Evolutionary conservation across 1,140 invertebrate genomes (phyloP).

Genomic region (Onthophagus taurus): DNA sequence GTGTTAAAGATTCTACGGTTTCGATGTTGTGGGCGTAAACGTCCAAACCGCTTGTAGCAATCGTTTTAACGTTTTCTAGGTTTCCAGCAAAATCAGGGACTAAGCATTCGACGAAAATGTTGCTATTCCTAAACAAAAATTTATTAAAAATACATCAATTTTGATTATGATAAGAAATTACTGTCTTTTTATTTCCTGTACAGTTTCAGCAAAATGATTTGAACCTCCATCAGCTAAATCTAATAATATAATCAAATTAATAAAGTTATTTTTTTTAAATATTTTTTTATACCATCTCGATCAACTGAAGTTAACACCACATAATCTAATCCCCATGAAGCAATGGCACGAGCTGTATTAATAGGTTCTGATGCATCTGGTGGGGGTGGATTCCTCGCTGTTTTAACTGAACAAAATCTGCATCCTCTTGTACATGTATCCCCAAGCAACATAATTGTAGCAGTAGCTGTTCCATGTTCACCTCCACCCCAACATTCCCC

Average conservation of each 20-base stretch:
- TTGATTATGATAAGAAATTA: conserved; percentile 33
- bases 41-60: conserved; percentile 79
- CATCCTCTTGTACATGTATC: conserved; percentile 89
- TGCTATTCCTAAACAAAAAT: conserved; percentile 52
- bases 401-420: conserved; percentile 98
- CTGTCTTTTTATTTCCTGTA: conserved; percentile 65
- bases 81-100: conserved; percentile 94
- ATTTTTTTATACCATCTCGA: conserved; percentile 66
- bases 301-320: conserved; percentile 97
- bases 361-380: conserved; percentile 84
- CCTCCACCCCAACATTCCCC: conserved; percentile 99
- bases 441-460: conserved; percentile 87
- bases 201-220: conserved; percentile 84
- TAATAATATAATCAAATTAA: conserved; percentile 27
- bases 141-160: conserved; percentile 1
- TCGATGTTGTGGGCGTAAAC: conserved; percentile 98
- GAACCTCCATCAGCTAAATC: conserved; percentile 88
- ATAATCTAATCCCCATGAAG: conserved; percentile 93
- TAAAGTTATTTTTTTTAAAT: conserved; percentile 13
- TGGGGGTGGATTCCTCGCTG: conserved; percentile 79
- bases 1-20: conserved; percentile 81
- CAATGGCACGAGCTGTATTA: conserved; percentile 89
- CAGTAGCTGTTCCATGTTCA: conserved; percentile 74
- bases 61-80: conserved; percentile 58
- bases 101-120: conserved; percentile 91